Base-by-base conservation (phyloP, 2,113 vertebrate species). In the Colaptes auratus region DNA sequence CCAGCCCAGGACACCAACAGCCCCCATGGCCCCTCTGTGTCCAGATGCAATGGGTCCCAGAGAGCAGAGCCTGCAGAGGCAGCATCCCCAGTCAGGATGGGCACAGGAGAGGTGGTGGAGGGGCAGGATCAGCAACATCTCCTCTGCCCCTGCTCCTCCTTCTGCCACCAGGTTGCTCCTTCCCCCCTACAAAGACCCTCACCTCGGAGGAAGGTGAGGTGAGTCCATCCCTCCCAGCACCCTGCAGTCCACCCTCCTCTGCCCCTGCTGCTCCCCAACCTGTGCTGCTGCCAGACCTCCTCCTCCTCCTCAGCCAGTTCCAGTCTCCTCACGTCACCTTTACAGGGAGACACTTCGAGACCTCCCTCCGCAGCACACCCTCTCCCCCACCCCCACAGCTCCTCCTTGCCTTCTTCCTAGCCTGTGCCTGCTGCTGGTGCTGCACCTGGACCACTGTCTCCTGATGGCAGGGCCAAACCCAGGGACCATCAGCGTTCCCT, bases 341-440 rank as follows among this genome's bases (percentile, higher is more conserved):
- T 86, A 86, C 53, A 0, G 27, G n/a, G 30, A 70, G 73, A 35
- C 2, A 44, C 55, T 71, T 8, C 2, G 7, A 89, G 44, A 72
- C 90, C 79, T 92, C 82, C 90, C 88, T 69, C 70, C 1, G 11
- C 93, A 94, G 91, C 89, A 92, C 80, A 86, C 83, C 93, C 93
- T 74, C 76, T 92, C 77, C 92, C 77, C 94, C 92, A 93, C 85
- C 73, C 91, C 95, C 88, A 81, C 42, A 77, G 93, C 94, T 95
- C 94, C 91, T 95, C 95, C 94, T 92, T 2, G 46, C 72, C 27
- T 80, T 79, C 46, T 52, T 91, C 76, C 83, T 3, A 10, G 44
- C 67, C 74, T 5, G 1, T 15, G 18, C 77, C 58, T 89, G 12
- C 72, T 5, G 3, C 46, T 7, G 20, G 19, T 17, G 16, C 3